These are phyloP conservation scores for Aplidium turbinatum DNA, from an alignment of 23 tunicate genomes.

Conservation along the genomic window DNA sequence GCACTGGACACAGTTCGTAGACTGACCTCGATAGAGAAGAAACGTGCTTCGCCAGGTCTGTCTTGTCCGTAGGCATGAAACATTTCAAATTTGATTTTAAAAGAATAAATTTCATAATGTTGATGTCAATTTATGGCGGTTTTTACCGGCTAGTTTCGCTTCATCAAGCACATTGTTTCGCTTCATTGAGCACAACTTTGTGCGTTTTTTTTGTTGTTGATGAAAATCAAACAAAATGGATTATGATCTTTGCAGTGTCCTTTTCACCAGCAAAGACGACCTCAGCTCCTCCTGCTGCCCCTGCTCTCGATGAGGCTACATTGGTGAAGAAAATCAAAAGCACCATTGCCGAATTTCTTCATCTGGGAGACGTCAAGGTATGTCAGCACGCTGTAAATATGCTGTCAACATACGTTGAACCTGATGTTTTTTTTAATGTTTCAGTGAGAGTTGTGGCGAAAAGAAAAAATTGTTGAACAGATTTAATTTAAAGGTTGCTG, in stretches of 20 bases:
- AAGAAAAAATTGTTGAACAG: too few species aligned
- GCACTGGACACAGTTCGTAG: slow-evolving; percentile 61
- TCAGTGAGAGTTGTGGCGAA: too few species aligned
- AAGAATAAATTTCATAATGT: neutral
- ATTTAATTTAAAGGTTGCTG: too few species aligned
- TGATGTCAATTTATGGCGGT: neutral
- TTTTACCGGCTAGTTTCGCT: neutral
- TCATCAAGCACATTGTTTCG: too few species aligned
- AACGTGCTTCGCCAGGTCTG: neutral
- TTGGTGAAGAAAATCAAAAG: slow-evolving; percentile 37
- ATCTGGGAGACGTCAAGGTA: slow-evolving; percentile 51
- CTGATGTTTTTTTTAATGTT: too few species aligned
- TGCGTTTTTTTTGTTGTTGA: too few species aligned
- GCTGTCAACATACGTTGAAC: too few species aligned
- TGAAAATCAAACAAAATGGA: too few species aligned
- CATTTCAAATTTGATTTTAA: neutral
- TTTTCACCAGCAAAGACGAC: neutral
- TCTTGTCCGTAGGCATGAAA: neutral
- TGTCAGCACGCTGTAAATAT: too few species aligned
- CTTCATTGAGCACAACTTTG: too few species aligned
- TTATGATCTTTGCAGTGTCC: too few species aligned
- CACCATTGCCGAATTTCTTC: slow-evolving; percentile 52
- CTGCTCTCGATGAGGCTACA: slow-evolving; percentile 29
- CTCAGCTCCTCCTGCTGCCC: slow-evolving; percentile 5
- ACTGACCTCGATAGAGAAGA: slow-evolving; percentile 54